Conservation (phyloP, 1,140 invertebrate genomes). For the Argopecten irradians region DNA sequence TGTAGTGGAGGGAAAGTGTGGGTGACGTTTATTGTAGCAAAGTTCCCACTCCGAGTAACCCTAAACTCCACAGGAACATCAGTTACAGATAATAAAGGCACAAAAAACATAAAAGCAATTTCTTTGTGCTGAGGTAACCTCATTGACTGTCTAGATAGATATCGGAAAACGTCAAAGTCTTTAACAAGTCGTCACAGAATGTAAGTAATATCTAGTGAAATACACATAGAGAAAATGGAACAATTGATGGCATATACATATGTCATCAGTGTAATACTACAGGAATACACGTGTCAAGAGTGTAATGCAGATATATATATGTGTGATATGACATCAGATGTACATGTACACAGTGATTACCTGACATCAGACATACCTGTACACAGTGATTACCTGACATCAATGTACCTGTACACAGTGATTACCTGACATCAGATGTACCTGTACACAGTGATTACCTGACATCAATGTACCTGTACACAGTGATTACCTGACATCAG, state of each 20-base stretch:
- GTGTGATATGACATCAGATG: not conserved
- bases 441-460: not conserved
- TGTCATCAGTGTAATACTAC: not conserved
- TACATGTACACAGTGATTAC: not conserved
- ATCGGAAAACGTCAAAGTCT: not conserved
- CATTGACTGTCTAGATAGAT: not conserved
- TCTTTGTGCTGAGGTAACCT: not conserved
- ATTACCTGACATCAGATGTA: not conserved
- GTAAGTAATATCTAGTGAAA: not conserved
- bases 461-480: not conserved
- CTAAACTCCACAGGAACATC: not conserved
- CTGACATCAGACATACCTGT: too few relatives aligned
- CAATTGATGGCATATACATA: too few relatives aligned
- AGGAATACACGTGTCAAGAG: not conserved
- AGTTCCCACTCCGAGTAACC: not conserved
- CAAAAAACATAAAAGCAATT: conserved; percentile 1
- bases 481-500: not conserved
- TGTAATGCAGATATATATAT: too few relatives aligned
- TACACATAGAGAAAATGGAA: too few relatives aligned
- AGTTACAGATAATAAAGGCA: conserved; percentile 4
- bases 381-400: not conserved
- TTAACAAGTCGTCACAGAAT: not conserved
- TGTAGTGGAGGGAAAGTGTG: not conserved
- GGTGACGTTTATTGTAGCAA: not conserved
- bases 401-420: not conserved